Conservation (phyloP, 37 sponge, comb jelly and placozoan genomes). For the Cliona cf. orientalis region DNA sequence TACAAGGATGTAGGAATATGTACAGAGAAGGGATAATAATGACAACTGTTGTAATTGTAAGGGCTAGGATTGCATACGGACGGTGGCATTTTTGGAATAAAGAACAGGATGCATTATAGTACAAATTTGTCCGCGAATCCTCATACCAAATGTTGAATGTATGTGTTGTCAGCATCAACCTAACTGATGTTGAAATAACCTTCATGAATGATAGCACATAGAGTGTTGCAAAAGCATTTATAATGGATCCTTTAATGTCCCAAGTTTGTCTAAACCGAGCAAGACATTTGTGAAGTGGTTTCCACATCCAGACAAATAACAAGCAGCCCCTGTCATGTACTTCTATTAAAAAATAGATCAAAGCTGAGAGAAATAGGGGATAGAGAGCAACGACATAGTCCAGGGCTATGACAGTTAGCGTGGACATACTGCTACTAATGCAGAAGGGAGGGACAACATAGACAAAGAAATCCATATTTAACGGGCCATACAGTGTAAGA, state of each 20-base stretch:
- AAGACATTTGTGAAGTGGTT: constrained; percentile 5
- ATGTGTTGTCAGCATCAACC: not conserved
- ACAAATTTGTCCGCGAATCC: not conserved
- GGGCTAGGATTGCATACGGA: not conserved
- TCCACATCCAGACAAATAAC: constrained; percentile 14
- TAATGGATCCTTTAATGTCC: constrained; percentile 24
- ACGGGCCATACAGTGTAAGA: constrained; percentile 20
- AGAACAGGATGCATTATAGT: not conserved
- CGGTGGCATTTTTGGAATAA: not conserved
- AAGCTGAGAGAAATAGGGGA: constrained; percentile 33
- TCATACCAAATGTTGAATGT: not conserved
- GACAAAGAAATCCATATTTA: constrained; percentile 59
- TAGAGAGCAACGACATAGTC: constrained; percentile 50
- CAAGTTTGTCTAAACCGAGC: constrained; percentile 25
- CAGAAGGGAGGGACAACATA: constrained; percentile 32
- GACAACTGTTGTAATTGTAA: not conserved
- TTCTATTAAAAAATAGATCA: constrained; percentile 13
- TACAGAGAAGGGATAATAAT: not conserved
- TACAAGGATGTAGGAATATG: not conserved
- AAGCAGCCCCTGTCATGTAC: constrained; percentile 13
- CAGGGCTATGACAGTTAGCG: constrained; percentile 13
- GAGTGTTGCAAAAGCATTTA: constrained; percentile 22
- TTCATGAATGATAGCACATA: constrained; percentile 10
- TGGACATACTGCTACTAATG: constrained; percentile 1
- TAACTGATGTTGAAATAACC: not conserved